phyloP scores from a whole-genome alignment of 1,140 invertebrate species.

The Calephelis nemesis region DNA sequence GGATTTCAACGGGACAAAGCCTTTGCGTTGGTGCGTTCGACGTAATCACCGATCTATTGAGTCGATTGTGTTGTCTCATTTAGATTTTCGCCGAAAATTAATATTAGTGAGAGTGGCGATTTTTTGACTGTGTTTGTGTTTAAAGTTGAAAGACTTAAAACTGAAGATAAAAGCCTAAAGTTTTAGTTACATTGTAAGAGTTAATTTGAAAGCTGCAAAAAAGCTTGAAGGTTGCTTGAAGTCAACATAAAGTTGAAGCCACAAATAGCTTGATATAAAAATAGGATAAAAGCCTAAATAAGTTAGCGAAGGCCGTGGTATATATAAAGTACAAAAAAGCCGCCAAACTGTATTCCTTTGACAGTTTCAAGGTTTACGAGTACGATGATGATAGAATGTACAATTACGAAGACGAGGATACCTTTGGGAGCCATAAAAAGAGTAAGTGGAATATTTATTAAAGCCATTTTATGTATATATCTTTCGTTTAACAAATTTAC shows the following conservation, averaged over 20 bases:
- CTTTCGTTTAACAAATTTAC: not conserved
- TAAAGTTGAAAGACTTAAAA: too few relatives aligned
- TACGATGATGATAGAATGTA: constrained; percentile 67
- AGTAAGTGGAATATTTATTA: constrained; percentile 51
- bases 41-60: not conserved
- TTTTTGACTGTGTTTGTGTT: too few relatives aligned
- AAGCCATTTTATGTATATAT: not conserved
- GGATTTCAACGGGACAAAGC: constrained; percentile 12
- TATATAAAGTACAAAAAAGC: constrained; percentile 43
- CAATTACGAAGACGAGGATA: constrained; percentile 68
- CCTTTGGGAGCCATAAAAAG: constrained; percentile 63
- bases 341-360: constrained; percentile 76
- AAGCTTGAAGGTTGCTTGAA: too few relatives aligned
- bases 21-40: constrained; percentile 10
- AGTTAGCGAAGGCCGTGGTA: constrained; percentile 12
- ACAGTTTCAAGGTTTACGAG: constrained; percentile 73
- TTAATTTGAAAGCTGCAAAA: too few relatives aligned
- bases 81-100: too few relatives aligned
- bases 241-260: too few relatives aligned
- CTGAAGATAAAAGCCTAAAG: too few relatives aligned
- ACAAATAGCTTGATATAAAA: not conserved
- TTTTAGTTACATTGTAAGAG: too few relatives aligned
- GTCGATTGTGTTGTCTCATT: not conserved
- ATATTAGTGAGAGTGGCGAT: not conserved
- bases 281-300: not conserved